These are phyloP conservation scores for Porites lobata DNA, from an alignment of 92 coral and sea anemone species.

Conservation along the genomic window DNA sequence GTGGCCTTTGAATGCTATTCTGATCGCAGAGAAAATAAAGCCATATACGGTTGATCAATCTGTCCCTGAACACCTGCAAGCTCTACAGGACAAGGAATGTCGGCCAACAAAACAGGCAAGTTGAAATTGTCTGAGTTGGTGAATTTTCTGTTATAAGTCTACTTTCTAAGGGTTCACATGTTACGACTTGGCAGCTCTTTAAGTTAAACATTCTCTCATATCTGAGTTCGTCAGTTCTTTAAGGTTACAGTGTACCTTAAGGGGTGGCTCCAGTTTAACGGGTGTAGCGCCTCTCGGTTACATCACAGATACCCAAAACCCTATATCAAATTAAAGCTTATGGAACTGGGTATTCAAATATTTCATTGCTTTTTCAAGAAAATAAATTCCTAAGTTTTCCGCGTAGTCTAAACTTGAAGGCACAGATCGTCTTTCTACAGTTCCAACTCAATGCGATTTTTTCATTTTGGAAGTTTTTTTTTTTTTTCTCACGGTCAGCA, in stretches of 20 bases:
- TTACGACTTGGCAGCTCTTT: too few species aligned
- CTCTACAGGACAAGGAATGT: conserved; percentile 43
- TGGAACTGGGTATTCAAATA: conserved; percentile 20
- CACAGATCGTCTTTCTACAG: background rate
- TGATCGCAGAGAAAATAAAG: conserved; percentile 21
- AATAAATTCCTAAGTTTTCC: conserved; percentile 1
- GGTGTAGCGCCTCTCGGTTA: conserved; percentile 13
- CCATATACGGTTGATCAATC: conserved; percentile 16
- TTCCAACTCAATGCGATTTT: conserved; percentile 9
- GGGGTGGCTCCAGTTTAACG: conserved; percentile 14
- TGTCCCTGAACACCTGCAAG: conserved; percentile 35
- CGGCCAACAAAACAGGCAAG: conserved; percentile 27
- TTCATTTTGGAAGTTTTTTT: background rate
- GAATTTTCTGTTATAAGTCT: too few species aligned
- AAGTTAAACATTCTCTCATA: too few species aligned
- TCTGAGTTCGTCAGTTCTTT: background rate
- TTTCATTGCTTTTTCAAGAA: conserved; percentile 19
- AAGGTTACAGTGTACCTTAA: conserved; percentile 31
- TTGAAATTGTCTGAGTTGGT: background rate
- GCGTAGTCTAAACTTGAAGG: conserved; percentile 12
- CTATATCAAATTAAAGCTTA: background rate
- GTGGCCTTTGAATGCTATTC: conserved; percentile 41
- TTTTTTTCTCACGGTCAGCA: background rate
- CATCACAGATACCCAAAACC: conserved; percentile 13
- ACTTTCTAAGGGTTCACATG: too few species aligned